Conservation (phyloP, 2,888 invertebrate genomes). For the Xylophagus ater region DNA sequence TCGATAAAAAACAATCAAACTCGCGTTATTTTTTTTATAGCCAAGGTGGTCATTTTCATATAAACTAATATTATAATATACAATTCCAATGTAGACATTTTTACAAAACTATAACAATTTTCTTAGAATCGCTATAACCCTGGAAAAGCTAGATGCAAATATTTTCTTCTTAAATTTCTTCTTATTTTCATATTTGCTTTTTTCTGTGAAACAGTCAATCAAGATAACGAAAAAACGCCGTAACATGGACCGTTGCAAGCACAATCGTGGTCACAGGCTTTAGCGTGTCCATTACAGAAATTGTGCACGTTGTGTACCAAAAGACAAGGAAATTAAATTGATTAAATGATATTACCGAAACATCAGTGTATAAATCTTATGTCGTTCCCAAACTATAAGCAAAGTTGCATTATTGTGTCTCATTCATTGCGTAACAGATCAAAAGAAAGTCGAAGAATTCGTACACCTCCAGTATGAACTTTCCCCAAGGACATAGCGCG, state of each 20-base stretch:
- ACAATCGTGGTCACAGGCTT: slow-evolving; percentile 97
- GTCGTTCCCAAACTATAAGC: slow-evolving; percentile 97
- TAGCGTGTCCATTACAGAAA: slow-evolving; percentile 98
- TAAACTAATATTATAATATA: no score
- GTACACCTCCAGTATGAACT: slow-evolving; percentile 88
- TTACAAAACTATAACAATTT: no score
- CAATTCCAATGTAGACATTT: no score
- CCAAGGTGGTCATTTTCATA: no score
- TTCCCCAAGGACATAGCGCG: slow-evolving; percentile 66
- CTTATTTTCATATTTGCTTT: no score
- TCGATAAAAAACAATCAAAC: no score
- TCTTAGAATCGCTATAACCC: no score
- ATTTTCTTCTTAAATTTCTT: no score
- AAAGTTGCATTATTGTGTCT: slow-evolving; percentile 98
- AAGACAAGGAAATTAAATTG: slow-evolving; percentile 99
- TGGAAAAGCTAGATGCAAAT: no score
- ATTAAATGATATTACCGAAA: slow-evolving; percentile 97
- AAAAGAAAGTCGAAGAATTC: slow-evolving; percentile 89
- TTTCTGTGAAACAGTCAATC: no score
- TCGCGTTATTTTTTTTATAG: no score
- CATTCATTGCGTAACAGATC: slow-evolving; percentile 98
- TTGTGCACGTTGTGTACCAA: slow-evolving; percentile 97
- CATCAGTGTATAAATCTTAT: slow-evolving; percentile 88
- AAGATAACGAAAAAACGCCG: slow-evolving; percentile 97
- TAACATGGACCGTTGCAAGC: slow-evolving; percentile 98